Base-by-base conservation (phyloP, 2,888 invertebrate species). In the Nysson spinosus region DNA sequence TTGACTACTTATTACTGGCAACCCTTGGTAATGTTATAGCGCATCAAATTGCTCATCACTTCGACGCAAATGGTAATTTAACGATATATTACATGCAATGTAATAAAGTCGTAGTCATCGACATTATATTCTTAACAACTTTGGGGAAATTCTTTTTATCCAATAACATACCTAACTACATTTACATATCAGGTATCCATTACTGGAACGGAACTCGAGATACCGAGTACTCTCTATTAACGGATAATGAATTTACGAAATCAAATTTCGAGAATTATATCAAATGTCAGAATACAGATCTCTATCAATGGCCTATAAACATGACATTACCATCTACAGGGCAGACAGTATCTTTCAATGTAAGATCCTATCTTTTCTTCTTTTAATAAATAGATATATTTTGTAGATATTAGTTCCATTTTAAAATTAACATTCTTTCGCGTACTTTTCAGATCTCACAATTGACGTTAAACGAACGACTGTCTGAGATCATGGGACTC, bases 21-120 rank as follows among this genome's bases (percentile, higher is more conserved):
- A 82, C 68, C 3, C 69, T 83, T 37, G 83, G 83, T n/a, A 78
- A 62, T 57, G 49, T 70, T 28, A 72, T 83, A 56, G 80, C 80
- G 39, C 78, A 71, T n/a, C 78, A 82, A 55, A 83, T 83, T 11
- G 75, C 80, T 37, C 80, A 75, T 69, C 77, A 81, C 19, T 83
- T 83, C 20, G 82, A 83, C 37, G 49, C 65, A 20, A 78, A 69
- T 60, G 83, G 83, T 83, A 80, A 67, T 43, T 30, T 26, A 47
- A 32, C 16, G 20, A 63, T 51, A 49, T 39, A 37, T 28, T 34
- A 37, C 40, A 20, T 44, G 46, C 30, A 47, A 49, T 16, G 30
- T 37, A 34, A 49, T 43, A 44, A 26, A 30, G 17, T 34, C 39
- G 20, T 19, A 11, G 9, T 11, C 32, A 35, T 42, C 30, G 56